Conservation (phyloP, 2,888 invertebrate genomes). For the Drosophila sordidapex region DNA sequence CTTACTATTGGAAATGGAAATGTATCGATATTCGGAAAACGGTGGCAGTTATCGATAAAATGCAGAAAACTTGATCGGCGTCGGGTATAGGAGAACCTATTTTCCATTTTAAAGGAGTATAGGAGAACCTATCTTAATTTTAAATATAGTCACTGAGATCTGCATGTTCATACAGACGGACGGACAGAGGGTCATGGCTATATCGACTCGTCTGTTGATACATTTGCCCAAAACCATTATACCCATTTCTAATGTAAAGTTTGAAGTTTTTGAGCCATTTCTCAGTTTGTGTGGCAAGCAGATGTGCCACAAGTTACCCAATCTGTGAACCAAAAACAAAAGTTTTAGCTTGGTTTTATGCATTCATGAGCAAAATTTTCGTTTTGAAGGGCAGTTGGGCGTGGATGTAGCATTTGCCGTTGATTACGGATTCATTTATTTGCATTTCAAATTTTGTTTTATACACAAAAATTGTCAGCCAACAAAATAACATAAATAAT, state of each 20-base stretch:
- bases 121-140: too few species aligned
- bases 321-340: slow-evolving; percentile 16
- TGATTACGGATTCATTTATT: slow-evolving; percentile 41
- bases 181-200: too few species aligned
- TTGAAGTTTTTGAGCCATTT: slow-evolving; percentile 7
- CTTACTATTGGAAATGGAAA: too few species aligned
- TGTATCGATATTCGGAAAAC: too few species aligned
- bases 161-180: too few species aligned
- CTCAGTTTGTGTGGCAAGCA: slow-evolving; percentile 17
- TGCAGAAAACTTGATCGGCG: too few species aligned
- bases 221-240: too few species aligned
- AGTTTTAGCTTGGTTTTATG: slow-evolving; percentile 7
- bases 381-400: slow-evolving; percentile 6
- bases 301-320: slow-evolving; percentile 10
- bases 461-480: slow-evolving; percentile 13
- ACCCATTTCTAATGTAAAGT: not conserved
- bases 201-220: too few species aligned
- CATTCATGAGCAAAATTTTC: slow-evolving; percentile 23
- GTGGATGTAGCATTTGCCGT: slow-evolving; percentile 3
- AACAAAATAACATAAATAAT: slow-evolving; percentile 40
- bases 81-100: too few species aligned
- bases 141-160: too few species aligned
- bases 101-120: too few species aligned
- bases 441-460: slow-evolving; percentile 43
- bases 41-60: too few species aligned